Conservation (phyloP, 2,888 invertebrate genomes). For the Stegana nigrithorax region DNA sequence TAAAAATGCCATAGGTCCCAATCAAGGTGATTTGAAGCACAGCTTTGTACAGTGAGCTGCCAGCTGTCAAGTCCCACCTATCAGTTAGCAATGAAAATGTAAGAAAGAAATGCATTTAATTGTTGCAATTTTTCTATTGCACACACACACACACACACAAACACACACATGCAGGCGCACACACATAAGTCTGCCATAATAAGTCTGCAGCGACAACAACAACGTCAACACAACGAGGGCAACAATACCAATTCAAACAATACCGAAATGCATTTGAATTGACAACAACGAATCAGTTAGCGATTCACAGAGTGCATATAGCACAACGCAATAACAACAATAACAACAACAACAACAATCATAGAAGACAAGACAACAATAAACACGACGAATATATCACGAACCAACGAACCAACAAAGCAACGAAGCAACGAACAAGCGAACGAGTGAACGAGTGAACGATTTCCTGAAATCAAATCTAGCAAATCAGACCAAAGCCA, state of each 20-base stretch:
- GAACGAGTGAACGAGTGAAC: background rate
- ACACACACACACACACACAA: too few relatives aligned
- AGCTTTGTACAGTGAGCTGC: too few relatives aligned
- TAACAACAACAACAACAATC: background rate
- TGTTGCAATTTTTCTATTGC: conserved; percentile 12
- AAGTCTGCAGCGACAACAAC: background rate
- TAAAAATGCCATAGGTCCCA: too few relatives aligned
- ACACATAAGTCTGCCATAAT: background rate
- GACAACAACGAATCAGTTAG: background rate
- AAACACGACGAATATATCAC: background rate
- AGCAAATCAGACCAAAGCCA: conserved; percentile 58
- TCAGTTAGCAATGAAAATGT: too few relatives aligned
- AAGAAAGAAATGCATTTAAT: conserved; percentile 15
- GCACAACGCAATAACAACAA: background rate
- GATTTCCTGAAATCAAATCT: conserved; percentile 64
- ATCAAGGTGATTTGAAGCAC: too few relatives aligned
- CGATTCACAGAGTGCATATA: background rate
- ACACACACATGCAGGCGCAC: too few relatives aligned
- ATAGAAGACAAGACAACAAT: background rate
- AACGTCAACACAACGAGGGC: background rate
- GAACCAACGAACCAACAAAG: background rate
- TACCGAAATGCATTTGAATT: background rate
- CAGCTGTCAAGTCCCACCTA: too few relatives aligned
- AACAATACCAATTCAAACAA: conserved; percentile 1
- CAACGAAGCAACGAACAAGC: too few relatives aligned